Conservation (phyloP, 2,113 vertebrate genomes). For the Heteronetta atricapilla region DNA sequence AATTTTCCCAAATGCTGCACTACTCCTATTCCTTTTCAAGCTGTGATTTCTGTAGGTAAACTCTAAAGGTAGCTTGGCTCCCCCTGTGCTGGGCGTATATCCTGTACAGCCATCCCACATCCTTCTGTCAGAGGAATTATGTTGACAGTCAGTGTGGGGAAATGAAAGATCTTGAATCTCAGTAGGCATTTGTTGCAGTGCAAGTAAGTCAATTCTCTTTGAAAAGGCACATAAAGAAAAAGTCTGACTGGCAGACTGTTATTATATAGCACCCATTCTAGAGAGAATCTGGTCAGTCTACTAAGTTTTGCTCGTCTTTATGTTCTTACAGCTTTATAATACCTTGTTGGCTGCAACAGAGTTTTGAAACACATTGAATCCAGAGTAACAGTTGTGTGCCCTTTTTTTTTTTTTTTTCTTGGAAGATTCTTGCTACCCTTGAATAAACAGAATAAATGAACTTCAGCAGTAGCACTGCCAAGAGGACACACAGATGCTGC, state of each 20-base stretch:
- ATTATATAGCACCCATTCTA: too few species aligned
- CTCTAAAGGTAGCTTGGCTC: background rate
- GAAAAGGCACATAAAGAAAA: background rate
- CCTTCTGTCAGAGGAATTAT: background rate
- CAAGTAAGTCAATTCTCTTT: background rate
- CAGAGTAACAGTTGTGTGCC: background rate
- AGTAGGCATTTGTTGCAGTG: background rate
- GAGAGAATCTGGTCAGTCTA: background rate
- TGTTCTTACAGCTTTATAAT: background rate
- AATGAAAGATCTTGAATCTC: background rate
- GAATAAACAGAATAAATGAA: background rate
- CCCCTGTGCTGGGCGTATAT: background rate
- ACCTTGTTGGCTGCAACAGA: background rate
- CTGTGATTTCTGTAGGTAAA: background rate
- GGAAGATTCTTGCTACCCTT: background rate
- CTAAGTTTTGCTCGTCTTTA: background rate
- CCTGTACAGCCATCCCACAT: background rate
- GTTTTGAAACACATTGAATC: too few species aligned
- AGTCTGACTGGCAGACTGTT: background rate
- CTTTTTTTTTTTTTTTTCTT: background rate
- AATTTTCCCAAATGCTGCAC: background rate
- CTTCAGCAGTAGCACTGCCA: background rate
- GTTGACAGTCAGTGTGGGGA: background rate
- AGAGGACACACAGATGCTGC: background rate
- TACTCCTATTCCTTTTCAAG: background rate